phyloP scores from a whole-genome alignment of 2,797 vertebrate species.

The Cossypha caffra region DNA sequence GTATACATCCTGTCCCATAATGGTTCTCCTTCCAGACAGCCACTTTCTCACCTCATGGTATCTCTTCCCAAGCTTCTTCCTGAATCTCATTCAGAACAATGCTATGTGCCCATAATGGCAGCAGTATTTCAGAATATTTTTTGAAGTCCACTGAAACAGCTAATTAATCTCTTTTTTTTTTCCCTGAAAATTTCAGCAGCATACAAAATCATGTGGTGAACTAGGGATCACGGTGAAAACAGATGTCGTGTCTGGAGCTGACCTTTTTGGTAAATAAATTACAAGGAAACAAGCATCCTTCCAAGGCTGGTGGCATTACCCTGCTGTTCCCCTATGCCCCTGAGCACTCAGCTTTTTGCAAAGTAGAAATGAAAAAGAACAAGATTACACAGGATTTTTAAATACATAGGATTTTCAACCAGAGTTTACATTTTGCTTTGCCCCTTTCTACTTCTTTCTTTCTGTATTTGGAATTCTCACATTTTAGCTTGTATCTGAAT shows the following conservation, averaged over 20 bases:
- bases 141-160: background rate
- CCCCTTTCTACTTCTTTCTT: background rate
- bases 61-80: background rate
- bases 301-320: background rate
- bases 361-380: background rate
- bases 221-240: background rate
- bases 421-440: background rate
- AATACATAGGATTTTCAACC: background rate
- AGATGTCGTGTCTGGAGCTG: background rate
- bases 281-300: background rate
- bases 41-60: background rate
- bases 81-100: background rate
- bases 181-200: background rate
- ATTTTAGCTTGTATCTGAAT: background rate
- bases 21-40: background rate
- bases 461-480: background rate
- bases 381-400: background rate
- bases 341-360: background rate
- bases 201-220: background rate
- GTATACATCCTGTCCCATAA: background rate
- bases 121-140: background rate
- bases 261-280: constrained; percentile 35
- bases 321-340: background rate
- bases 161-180: background rate
- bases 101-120: background rate